Conservation (phyloP, 2,888 invertebrate genomes). For the Mylabris sibirica region DNA sequence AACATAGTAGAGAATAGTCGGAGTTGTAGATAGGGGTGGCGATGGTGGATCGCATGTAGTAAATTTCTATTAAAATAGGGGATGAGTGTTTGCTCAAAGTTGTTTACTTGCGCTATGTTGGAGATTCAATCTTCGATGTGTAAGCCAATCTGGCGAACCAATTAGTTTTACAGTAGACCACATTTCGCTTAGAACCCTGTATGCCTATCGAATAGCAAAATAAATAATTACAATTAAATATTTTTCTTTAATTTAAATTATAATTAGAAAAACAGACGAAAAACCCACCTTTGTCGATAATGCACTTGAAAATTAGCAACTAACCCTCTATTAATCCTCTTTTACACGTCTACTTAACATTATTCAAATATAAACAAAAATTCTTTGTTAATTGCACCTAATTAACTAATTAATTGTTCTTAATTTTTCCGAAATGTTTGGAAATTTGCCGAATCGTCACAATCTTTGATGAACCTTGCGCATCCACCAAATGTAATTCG, state of each 20-base stretch:
- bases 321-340: too few species aligned
- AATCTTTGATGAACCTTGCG: not conserved
- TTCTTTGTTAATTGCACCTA: too few species aligned
- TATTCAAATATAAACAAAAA: too few species aligned
- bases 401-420: too few species aligned
- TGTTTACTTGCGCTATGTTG: constrained; percentile 33
- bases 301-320: too few species aligned
- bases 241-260: not conserved
- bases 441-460: not conserved
- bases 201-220: not conserved
- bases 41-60: not conserved
- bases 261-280: too few species aligned
- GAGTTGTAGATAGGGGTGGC: constrained; percentile 16
- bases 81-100: constrained; percentile 29
- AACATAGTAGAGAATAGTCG: constrained; percentile 8
- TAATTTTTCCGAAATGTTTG: not conserved
- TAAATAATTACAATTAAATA: not conserved
- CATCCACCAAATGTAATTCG: not conserved
- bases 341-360: too few species aligned
- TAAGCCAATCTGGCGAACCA: constrained; percentile 32
- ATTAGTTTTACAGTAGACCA: constrained; percentile 25
- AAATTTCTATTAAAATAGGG: constrained; percentile 25
- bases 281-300: not conserved
- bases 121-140: constrained; percentile 29
- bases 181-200: not conserved